Conservation (phyloP, 2,113 vertebrate species). For the Oreochromis aureus region DNA sequence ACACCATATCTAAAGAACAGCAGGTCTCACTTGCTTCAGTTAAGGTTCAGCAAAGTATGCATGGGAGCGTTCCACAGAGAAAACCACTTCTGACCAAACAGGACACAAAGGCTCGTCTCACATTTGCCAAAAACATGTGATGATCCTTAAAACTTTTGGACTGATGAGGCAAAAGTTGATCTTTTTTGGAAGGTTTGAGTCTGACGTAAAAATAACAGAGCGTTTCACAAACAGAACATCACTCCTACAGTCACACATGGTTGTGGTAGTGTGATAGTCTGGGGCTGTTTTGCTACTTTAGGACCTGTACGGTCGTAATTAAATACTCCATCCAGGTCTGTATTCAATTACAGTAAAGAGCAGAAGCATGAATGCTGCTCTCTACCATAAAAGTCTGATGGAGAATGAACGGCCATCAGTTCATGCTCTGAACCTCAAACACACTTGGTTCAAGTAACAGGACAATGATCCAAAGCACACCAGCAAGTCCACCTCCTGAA, state of each 20-base stretch:
- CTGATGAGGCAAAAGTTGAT: background rate
- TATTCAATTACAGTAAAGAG: background rate
- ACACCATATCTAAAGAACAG: background rate
- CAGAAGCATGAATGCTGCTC: background rate
- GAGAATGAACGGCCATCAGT: rapidly evolving
- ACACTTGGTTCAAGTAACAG: background rate
- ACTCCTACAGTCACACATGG: background rate
- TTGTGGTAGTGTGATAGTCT: background rate
- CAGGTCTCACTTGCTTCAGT: background rate
- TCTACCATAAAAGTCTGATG: background rate
- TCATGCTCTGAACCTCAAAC: background rate
- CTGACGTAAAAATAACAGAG: background rate
- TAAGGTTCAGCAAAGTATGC: background rate
- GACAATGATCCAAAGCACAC: background rate
- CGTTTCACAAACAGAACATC: background rate
- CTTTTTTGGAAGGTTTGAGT: background rate
- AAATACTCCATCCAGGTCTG: background rate
- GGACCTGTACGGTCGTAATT: background rate
- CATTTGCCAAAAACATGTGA: background rate
- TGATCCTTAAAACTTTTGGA: rapidly evolving
- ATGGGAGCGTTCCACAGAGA: background rate
- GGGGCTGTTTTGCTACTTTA: background rate
- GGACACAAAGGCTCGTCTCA: background rate
- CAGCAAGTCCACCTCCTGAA: background rate
- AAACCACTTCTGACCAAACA: background rate